Evolutionary conservation across 2,888 invertebrate species (phyloP).

Genomic region (Liodrosophila aerea): DNA sequence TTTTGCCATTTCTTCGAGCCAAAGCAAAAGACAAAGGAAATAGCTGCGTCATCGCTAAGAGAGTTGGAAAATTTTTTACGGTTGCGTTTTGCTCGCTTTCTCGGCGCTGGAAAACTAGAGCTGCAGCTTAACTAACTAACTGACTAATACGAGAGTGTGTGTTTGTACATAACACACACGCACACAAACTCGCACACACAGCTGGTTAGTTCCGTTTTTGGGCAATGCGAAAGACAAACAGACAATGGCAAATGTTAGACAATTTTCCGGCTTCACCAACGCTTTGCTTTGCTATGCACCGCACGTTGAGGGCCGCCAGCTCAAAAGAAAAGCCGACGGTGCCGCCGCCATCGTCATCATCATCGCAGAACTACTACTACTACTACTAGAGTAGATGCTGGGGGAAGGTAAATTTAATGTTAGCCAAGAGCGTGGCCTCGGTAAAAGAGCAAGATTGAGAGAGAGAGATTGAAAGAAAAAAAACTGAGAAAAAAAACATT

Average conservation of each 20-base stretch:
- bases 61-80: slow-evolving; percentile 26
- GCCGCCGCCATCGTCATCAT: no score
- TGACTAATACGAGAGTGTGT: slow-evolving; percentile 19
- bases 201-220: slow-evolving; percentile 62
- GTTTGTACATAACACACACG: slow-evolving; percentile 17
- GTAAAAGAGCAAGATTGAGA: background rate
- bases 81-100: slow-evolving; percentile 22
- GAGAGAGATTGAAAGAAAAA: slow-evolving; percentile 19
- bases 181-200: no score
- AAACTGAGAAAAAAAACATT: background rate
- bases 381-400: slow-evolving; percentile 18
- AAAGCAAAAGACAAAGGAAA: slow-evolving; percentile 40
- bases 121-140: slow-evolving; percentile 33
- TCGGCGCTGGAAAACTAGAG: slow-evolving; percentile 34
- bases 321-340: slow-evolving; percentile 51
- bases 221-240: slow-evolving; percentile 48
- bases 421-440: background rate
- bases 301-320: slow-evolving; percentile 54
- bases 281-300: slow-evolving; percentile 50
- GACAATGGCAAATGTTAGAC: slow-evolving; percentile 58
- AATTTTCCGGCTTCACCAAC: slow-evolving; percentile 57
- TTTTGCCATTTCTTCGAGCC: background rate
- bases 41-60: slow-evolving; percentile 36
- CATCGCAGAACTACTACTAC: slow-evolving; percentile 13
- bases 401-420: slow-evolving; percentile 18